These are phyloP conservation scores for Osmerus mordax DNA, from an alignment of 2,113 vertebrate species.

Conservation along the genomic window DNA sequence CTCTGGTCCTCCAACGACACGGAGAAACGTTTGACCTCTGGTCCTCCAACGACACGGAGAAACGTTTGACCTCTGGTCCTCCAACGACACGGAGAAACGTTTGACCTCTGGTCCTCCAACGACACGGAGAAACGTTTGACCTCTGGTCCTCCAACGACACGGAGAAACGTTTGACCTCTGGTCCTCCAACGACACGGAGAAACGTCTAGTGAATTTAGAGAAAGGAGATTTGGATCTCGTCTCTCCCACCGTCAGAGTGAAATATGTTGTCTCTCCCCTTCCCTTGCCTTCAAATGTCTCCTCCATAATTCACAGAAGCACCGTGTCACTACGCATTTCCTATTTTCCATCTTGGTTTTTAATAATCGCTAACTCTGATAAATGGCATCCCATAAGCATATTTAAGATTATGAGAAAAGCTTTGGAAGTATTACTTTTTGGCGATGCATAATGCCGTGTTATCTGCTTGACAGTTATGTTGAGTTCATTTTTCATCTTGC, in stretches of 20 bases:
- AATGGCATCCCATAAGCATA: conserved; percentile 48
- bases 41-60: too few species aligned
- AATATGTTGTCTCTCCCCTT: conserved; percentile 23
- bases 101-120: too few species aligned
- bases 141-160: too few species aligned
- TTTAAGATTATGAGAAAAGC: conserved; percentile 52
- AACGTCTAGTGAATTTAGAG: background rate
- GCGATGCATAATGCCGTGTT: conserved; percentile 24
- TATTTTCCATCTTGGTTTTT: conserved; percentile 37
- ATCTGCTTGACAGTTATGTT: conserved; percentile 34
- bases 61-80: too few species aligned
- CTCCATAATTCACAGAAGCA: conserved; percentile 43
- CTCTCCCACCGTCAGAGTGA: conserved; percentile 31
- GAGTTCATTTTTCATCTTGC: conserved; percentile 44
- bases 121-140: too few species aligned
- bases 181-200: too few species aligned
- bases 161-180: too few species aligned
- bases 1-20: too few species aligned
- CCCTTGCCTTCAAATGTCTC: conserved; percentile 29
- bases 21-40: too few species aligned
- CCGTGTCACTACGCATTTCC: conserved; percentile 39
- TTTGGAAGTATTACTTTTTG: conserved; percentile 30
- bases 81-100: too few species aligned
- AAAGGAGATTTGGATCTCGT: conserved; percentile 37
- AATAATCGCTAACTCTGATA: conserved; percentile 51